Base-by-base conservation (phyloP, 2,113 vertebrate species). In the Petroica traversi region DNA sequence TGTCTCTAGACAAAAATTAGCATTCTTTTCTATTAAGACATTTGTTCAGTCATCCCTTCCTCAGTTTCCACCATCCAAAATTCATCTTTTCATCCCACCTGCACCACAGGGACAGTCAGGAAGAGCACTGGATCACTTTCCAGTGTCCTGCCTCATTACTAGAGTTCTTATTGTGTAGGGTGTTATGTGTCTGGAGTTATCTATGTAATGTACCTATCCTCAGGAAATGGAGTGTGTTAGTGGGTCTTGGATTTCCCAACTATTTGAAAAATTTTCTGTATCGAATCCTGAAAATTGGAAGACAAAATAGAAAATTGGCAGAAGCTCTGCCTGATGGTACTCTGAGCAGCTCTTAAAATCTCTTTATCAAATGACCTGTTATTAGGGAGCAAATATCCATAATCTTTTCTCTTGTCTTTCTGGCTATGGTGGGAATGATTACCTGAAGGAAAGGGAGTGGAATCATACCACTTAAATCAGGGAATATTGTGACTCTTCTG, bases 381-480 rank as follows among this genome's bases (percentile, higher is more conserved):
- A 55, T 5, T 72, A 48, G 40, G 25, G 40, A 48, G 40, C 43
- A 94, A 61, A 91, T 77, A 46, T 26, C 40, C 55, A 36, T 76
- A 72, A 61, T 80, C 25, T 83, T 72, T 57, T 61, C 54, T 76
- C 38, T 49, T n/a, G 43, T 63, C n/a, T 89, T 83, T 80, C 29
- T 51, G 19, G 19, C 68, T 95, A 19, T 57, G 57, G 40, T 55
- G 19, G 38, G 46, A 31, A 28, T 88, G 64, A 63, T 96, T 95
- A 58, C 51, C 54, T 81, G 48, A 71, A 79, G 8, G 23, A 66
- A 72, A 1, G 14, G 8, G 38, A 57, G 22, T 78, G 40, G n/a
- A 83, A 38, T 85, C 38, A 71, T 82, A 26, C 20, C 43, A n/a
- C 12, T 78, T 72, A 62, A 62, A 40, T 23, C 11, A 28, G 19